Evolutionary conservation across 2,113 vertebrate genomes (phyloP), one percentile per base, ranked within the genome.

Genomic region (Periophthalmus modestus): DNA sequence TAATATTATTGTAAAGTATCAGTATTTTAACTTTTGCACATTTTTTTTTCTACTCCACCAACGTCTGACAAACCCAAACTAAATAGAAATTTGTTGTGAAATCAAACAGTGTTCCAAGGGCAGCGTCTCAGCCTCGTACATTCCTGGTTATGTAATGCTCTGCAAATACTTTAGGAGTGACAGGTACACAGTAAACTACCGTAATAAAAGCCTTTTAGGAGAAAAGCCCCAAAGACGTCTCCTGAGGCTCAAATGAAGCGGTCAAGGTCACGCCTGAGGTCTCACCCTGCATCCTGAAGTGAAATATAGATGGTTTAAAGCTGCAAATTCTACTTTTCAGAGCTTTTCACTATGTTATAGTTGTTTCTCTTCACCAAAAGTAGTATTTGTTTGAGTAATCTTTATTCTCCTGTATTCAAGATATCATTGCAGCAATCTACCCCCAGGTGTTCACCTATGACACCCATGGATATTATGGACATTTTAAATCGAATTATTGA

Each of bases 221-320:
- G 62, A 65, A 39, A 65, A 65, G 62, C 12, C n/a, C 1, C 34
- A 65, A 65, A 43, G 39, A 43, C 6, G 34, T 43, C 34, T 19
- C 34, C 36, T n/a, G 34, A 4, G 34, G 57, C 18, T 48, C 14
- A 54, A n/a, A 16, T 72, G 69, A 12, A 77, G 47, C 57, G 57
- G 70, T 75, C 58, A 79, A 74, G 50, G 46, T 58, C 67, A 65
- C 2, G 2, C 36, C 14, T 14, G 54, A 65, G 74, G 48, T 19
- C 77, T 67, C 74, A 71, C 46, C 69, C 75, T 66, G 72, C 28
- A 28, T 28, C 28, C 1, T 28, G 28, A 28, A 28, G n/a, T 28
- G 28, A 28, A n/a, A n/a, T n/a, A 28, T 28, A 28, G 2, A 28
- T 28, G 28, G 1, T 3, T 28, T 28, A 28, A 28, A 28, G 28